Conservation (phyloP, 2,113 vertebrate genomes). For the Charina bottae region DNA sequence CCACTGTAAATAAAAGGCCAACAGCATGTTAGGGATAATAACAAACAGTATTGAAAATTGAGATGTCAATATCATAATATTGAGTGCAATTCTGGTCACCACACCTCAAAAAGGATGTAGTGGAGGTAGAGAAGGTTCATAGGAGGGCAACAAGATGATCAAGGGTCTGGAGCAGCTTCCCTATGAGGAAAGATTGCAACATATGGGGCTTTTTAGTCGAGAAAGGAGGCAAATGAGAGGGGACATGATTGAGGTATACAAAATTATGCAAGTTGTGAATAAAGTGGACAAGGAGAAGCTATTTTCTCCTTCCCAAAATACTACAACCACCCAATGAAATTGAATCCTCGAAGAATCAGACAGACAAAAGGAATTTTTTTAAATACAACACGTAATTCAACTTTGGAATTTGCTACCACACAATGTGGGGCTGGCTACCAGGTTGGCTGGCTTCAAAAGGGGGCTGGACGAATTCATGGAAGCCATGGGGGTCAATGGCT, state of each 20-base stretch:
- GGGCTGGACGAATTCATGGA: neutral
- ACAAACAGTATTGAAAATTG: neutral
- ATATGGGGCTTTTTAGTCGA: neutral
- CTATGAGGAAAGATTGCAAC: neutral
- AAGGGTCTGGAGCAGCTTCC: neutral
- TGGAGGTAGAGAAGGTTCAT: neutral
- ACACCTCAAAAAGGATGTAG: neutral
- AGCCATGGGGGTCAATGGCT: neutral
- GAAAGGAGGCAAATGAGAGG: neutral
- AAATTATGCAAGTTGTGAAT: neutral
- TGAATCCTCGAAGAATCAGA: neutral
- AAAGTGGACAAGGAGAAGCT: neutral
- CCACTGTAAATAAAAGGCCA: neutral
- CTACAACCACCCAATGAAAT: neutral
- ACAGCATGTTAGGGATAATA: neutral
- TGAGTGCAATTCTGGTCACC: neutral
- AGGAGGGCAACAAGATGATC: neutral
- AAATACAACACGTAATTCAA: neutral
- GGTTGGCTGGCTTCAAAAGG: neutral
- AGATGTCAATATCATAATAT: neutral
- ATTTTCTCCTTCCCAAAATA: neutral
- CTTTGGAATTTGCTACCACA: neutral
- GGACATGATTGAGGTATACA: neutral
- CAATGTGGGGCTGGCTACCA: neutral
- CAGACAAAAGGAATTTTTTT: neutral